phyloP scores from a whole-genome alignment of 2,797 vertebrate species.

The Halcyon chelicuti region DNA sequence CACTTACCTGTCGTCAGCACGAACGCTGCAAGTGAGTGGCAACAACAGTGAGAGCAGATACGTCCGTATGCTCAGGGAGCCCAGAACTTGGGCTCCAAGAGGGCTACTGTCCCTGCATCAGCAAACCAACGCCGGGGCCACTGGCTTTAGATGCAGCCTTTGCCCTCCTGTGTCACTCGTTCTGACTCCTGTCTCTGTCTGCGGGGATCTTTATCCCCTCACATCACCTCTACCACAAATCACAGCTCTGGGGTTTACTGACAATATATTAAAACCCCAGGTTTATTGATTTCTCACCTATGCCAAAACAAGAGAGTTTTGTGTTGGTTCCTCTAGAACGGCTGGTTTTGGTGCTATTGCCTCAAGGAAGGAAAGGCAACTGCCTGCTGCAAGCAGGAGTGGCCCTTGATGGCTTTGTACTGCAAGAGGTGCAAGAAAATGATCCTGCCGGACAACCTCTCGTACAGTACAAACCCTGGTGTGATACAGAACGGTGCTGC shows the following conservation, averaged over 20 bases:
- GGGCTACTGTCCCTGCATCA: neutral
- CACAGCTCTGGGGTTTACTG: neutral
- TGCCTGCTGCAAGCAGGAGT: neutral
- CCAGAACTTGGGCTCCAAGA: neutral
- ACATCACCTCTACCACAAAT: neutral
- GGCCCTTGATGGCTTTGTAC: neutral
- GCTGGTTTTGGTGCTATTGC: neutral
- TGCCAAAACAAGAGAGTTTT: neutral
- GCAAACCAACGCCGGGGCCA: neutral
- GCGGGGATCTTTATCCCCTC: neutral
- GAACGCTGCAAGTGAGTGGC: neutral
- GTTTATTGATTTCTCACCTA: neutral
- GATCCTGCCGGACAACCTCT: neutral
- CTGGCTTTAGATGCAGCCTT: rapidly evolving
- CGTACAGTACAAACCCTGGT: neutral
- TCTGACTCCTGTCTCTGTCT: neutral
- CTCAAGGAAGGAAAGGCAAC: neutral
- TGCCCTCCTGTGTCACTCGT: neutral
- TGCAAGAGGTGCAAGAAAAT: neutral
- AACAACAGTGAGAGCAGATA: neutral
- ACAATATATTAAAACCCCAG: neutral
- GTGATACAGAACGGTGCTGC: neutral
- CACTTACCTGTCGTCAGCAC: rapidly evolving
- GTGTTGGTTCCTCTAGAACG: neutral
- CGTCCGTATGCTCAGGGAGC: neutral